Conservation (phyloP, 1,140 invertebrate species). For the Drosophila repletoides region DNA sequence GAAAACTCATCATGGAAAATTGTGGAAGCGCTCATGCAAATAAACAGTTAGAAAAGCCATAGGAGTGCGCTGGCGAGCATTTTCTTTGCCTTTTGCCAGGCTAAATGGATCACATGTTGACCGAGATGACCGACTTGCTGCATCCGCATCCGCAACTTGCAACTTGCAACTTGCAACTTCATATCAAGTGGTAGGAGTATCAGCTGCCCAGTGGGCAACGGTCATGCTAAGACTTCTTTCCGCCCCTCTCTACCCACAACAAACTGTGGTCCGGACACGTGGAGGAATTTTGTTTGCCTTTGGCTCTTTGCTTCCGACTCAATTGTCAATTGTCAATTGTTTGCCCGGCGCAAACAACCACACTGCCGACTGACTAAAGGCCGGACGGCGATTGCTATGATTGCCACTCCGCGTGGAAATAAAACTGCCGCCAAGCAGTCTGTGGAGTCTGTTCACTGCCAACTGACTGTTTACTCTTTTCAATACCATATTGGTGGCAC, state of each 20-base stretch:
- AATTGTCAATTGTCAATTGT: no score
- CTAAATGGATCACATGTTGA: conserved; percentile 68
- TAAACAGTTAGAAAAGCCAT: conserved; percentile 74
- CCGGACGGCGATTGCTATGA: conserved; percentile 4
- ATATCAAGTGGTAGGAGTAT: conserved; percentile 24
- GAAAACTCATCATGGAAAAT: conserved; percentile 47
- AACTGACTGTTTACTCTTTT: conserved; percentile 58
- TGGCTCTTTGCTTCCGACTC: conserved; percentile 35
- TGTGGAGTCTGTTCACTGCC: conserved; percentile 20
- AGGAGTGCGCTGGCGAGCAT: conserved; percentile 38
- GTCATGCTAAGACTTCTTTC: conserved; percentile 19
- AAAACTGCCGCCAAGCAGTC: conserved; percentile 66
- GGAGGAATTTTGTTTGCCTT: conserved; percentile 41
- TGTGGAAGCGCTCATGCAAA: conserved; percentile 57
- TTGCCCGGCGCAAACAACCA: conserved; percentile 55
- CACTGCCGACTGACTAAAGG: conserved; percentile 7
- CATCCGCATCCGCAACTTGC: no score
- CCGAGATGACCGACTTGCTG: conserved; percentile 46
- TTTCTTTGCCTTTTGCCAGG: conserved; percentile 12
- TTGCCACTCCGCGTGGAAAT: conserved; percentile 23
- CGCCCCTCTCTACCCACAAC: conserved; percentile 10
- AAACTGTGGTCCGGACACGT: conserved; percentile 45
- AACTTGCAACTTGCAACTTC: conserved; percentile 27
- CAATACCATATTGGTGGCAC: conserved; percentile 72
- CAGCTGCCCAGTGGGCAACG: conserved; percentile 4